Evolutionary conservation across 2,113 vertebrate genomes (phyloP).

Genomic region (Labeo catla): DNA sequence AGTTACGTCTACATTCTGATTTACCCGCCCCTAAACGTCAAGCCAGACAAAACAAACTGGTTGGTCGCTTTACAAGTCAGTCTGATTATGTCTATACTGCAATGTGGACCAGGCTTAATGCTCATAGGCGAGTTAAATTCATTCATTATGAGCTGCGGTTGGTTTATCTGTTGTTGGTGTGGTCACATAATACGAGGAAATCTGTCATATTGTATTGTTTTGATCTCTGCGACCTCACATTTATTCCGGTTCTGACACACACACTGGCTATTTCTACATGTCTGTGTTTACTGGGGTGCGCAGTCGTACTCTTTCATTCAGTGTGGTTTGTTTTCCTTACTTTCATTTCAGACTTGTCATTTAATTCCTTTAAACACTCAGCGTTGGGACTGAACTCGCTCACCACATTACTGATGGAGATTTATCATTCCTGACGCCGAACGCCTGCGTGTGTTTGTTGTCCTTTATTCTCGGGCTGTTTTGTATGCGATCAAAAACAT

Average conservation of each 20-base stretch:
- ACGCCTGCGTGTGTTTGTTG: too few species aligned
- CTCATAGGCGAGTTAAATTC: neutral
- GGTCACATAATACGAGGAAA: neutral
- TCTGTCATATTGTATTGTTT: neutral
- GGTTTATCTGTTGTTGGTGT: neutral
- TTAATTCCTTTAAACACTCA: neutral
- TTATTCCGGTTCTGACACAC: neutral
- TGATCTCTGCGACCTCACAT: neutral
- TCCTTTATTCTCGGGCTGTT: neutral
- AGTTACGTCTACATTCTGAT: too few species aligned
- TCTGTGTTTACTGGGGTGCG: neutral
- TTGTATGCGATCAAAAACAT: neutral
- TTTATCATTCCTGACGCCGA: neutral
- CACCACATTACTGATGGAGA: neutral
- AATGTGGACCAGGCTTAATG: neutral
- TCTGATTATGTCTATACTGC: neutral
- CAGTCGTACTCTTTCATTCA: slow-evolving; percentile 14
- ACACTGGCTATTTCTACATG: neutral
- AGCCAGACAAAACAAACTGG: too few species aligned
- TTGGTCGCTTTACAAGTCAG: neutral
- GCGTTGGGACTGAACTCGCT: neutral
- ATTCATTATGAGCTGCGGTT: neutral
- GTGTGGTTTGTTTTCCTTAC: neutral
- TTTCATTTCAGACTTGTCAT: slow-evolving; percentile 13
- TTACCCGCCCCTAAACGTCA: too few species aligned